A percentile compares a stretch with the other conserved stretches of the same genome.
phyloP scores from a whole-genome alignment of 2,797 vertebrate species.

The Sternotherus odoratus region DNA sequence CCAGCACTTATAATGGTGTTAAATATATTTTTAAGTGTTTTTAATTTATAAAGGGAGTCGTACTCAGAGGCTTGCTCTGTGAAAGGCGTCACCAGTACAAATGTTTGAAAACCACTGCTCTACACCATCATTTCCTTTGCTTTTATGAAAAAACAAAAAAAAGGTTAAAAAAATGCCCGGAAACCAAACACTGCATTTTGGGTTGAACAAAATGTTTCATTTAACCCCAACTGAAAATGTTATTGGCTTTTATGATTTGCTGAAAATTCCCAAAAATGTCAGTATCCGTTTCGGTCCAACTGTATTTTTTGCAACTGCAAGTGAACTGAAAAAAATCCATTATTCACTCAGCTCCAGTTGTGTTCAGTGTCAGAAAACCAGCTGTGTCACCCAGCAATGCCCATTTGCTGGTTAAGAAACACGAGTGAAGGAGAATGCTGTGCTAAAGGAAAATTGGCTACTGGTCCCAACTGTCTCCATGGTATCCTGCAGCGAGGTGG shows the following conservation, averaged over 20 bases:
- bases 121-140: neutral
- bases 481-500: rapidly evolving
- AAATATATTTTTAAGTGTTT: no score
- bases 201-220: neutral
- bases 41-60: no score
- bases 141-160: neutral
- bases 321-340: neutral
- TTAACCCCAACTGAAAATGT: neutral
- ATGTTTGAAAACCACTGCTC: no score
- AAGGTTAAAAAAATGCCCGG: neutral
- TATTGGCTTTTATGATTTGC: neutral
- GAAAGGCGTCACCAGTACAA: no score
- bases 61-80: no score
- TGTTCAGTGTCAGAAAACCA: neutral
- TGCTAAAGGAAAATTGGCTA: neutral
- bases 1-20: no score
- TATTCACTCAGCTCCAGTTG: neutral
- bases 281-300: neutral
- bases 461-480: neutral
- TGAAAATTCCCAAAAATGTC: neutral
- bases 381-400: no score
- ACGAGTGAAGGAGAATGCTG: neutral
- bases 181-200: neutral
- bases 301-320: neutral
- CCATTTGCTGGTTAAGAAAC: neutral